Base-by-base conservation (phyloP, 2,888 invertebrate species). In the Scelioninae gen. 1 region DNA sequence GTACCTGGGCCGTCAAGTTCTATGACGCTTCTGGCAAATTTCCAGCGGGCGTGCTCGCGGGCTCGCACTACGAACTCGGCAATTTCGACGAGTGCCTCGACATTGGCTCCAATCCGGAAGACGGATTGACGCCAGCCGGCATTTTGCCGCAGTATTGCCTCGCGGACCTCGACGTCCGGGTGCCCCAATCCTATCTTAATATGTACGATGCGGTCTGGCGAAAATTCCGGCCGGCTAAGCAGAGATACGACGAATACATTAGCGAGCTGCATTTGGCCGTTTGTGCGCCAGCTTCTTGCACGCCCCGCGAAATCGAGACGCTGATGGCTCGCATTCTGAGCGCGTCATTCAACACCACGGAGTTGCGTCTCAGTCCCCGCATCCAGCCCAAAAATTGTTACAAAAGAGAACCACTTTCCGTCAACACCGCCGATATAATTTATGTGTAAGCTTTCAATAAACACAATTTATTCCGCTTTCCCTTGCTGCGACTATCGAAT, bases 231-330 rank as follows among this genome's bases (percentile, higher is more conserved):
- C n/a, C n/a, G n/a, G n/a, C n/a, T n/a, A n/a, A n/a, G n/a, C n/a
- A n/a, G n/a, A 85, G 90, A 45, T 86, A 87, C 72, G 86, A 88
- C 10, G 86, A 89, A 65, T 83, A 86, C 7, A 87, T 90, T 38
- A 86, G 84, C 31, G 88, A 91, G 85, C 78, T 94, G 63, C 93
- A 93, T 72, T 94, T 94, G 94, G 94, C 94, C 0, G 92, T 93
- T 1, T 94, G 94, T 85, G 93, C 94, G 11, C 94, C 94, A 0
- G 91, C 92, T 0, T 89, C 92, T 0, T 94, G 94, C 85, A 86
- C 88, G 0, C 88, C 92, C 0, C 65, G 83, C 0, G 91, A 92
- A 29, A 83, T 92, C 34, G 85, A 90, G 13, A 84, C 88, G 3
- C 87, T 90, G 82, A 86, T 87, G 75, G 85, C 69, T 56, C 88